Conservation (phyloP, 2,113 vertebrate genomes). For the Dinomys branickii region DNA sequence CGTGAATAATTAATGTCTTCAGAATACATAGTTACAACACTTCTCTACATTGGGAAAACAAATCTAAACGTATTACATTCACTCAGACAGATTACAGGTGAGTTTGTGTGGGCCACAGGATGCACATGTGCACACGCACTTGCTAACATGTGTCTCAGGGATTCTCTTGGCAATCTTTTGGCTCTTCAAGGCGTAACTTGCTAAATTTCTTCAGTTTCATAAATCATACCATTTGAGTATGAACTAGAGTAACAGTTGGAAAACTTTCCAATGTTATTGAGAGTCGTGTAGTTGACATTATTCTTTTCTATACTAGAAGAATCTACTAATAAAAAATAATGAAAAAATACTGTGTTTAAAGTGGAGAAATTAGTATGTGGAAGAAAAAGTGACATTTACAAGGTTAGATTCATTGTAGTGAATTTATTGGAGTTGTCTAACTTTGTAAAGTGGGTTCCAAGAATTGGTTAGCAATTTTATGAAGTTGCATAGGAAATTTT, state of each 20-base stretch:
- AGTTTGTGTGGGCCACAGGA: background rate
- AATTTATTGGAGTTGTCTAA: background rate
- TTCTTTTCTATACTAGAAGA: background rate
- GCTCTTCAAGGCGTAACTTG: background rate
- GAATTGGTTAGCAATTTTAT: background rate
- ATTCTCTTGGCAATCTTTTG: background rate
- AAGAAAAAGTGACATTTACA: background rate
- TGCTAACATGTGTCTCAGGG: background rate
- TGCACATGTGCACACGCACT: background rate
- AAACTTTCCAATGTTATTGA: background rate
- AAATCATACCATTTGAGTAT: background rate
- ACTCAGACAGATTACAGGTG: background rate
- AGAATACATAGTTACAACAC: slow-evolving; percentile 11
- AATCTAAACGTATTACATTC: slow-evolving; percentile 19
- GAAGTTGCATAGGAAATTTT: background rate
- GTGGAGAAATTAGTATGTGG: background rate
- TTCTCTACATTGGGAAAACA: background rate
- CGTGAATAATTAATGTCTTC: slow-evolving; percentile 48
- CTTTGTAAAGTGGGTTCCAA: background rate
- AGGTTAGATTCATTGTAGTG: background rate
- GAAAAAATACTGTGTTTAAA: background rate
- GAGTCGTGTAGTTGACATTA: background rate
- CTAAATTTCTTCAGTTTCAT: background rate
- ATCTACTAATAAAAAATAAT: background rate
- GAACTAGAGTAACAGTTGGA: background rate